phyloP scores from a whole-genome alignment of 2,797 vertebrate genomes.

The Discoglossus pictus region DNA sequence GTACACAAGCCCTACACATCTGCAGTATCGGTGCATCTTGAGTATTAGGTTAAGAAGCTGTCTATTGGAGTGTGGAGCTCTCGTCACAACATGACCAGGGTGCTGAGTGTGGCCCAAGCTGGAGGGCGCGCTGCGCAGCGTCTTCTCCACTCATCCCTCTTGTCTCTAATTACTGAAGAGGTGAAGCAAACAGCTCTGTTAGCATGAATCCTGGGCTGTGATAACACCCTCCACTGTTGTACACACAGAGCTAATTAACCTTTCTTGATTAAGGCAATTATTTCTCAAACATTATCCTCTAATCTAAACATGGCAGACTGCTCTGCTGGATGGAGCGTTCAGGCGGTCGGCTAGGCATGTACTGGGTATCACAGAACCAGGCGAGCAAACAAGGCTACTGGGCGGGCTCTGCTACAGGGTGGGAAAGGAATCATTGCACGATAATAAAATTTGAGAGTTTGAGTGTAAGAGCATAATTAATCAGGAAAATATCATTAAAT shows the following conservation, averaged over 20 bases:
- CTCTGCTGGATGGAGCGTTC: neutral
- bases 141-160: neutral
- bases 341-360: neutral
- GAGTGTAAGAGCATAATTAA: too few relatives aligned
- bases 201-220: conserved; percentile 62
- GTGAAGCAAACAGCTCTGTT: conserved; percentile 61
- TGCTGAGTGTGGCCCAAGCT: neutral
- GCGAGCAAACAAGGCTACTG: too few relatives aligned
- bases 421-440: too few relatives aligned
- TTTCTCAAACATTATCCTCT: conserved; percentile 73
- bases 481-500: too few relatives aligned
- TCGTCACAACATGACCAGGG: too few relatives aligned
- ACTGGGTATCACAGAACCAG: too few relatives aligned
- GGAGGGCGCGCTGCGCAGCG: neutral
- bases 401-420: too few relatives aligned
- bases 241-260: conserved; percentile 75
- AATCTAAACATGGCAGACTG: conserved; percentile 58
- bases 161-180: conserved; percentile 63
- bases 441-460: too few relatives aligned
- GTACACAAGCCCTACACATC: too few relatives aligned
- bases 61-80: too few relatives aligned
- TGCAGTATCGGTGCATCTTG: too few relatives aligned
- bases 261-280: conserved; percentile 80
- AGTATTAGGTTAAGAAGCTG: too few relatives aligned
- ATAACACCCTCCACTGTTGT: conserved; percentile 62